Conservation (phyloP, 2,113 vertebrate genomes). For the Centropus unirufus region DNA sequence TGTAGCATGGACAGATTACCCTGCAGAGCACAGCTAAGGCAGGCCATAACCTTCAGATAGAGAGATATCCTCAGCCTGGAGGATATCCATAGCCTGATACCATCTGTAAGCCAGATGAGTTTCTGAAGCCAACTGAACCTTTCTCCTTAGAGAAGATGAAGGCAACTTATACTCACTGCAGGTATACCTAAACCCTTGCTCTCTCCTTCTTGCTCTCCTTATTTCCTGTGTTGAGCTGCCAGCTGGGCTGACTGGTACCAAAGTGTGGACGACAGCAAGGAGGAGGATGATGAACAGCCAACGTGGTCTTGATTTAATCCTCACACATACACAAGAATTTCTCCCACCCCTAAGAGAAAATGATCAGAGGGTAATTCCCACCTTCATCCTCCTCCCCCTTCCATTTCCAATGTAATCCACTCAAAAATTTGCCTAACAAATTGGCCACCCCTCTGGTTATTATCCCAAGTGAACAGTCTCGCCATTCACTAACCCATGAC, state of each 20-base stretch:
- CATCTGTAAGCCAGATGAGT: neutral
- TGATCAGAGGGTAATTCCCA: neutral
- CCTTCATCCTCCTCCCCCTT: neutral
- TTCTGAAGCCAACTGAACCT: neutral
- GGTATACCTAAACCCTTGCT: neutral
- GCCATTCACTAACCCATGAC: constrained; percentile 75
- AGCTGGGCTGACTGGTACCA: neutral
- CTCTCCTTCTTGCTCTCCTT: neutral
- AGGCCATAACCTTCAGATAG: neutral
- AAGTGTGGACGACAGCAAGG: neutral
- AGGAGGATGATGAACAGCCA: neutral
- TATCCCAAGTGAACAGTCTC: constrained; percentile 77
- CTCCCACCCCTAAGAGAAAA: neutral
- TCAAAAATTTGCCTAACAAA: constrained; percentile 59
- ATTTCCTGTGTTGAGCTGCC: neutral
- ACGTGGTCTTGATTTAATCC: constrained; percentile 6
- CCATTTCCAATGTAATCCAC: constrained; percentile 36
- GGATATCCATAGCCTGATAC: neutral
- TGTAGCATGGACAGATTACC: neutral
- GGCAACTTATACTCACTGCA: neutral
- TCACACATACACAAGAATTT: neutral
- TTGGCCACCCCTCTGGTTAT: constrained; percentile 75
- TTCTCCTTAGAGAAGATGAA: neutral
- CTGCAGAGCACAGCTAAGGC: neutral
- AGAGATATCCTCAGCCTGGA: neutral